These are phyloP conservation scores for Nicator chloris DNA, from an alignment of 2,113 vertebrate genomes.

Conservation along the genomic window DNA sequence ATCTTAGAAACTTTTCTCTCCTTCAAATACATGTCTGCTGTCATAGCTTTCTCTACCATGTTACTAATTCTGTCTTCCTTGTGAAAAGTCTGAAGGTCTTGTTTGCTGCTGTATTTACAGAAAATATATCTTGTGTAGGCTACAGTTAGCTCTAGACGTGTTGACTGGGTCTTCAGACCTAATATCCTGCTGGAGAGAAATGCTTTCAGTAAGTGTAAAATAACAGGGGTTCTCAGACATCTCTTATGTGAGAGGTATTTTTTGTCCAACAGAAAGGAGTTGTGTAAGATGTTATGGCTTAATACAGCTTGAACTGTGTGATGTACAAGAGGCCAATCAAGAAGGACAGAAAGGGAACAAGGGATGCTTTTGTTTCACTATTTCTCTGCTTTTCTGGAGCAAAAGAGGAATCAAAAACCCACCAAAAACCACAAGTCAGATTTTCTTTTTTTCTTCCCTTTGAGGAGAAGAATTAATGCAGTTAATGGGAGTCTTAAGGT, in stretches of 20 bases:
- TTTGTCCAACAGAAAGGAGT: not conserved
- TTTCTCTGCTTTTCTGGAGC: not conserved
- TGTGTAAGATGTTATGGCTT: not conserved
- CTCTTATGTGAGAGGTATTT: not conserved
- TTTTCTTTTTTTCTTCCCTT: not conserved
- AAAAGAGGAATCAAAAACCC: not conserved
- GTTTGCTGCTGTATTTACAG: not conserved
- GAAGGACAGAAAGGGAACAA: not conserved
- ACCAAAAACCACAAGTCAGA: not conserved
- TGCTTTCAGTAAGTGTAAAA: not conserved
- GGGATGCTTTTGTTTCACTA: not conserved
- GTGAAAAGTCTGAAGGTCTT: not conserved
- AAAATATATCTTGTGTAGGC: not conserved
- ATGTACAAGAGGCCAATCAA: not conserved
- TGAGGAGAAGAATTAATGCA: not conserved
- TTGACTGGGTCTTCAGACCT: not conserved
- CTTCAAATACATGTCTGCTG: not conserved
- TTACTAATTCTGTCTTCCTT: not conserved
- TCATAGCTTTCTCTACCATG: not conserved
- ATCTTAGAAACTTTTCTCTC: not conserved
- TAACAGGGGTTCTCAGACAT: not conserved
- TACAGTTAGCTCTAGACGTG: not conserved
- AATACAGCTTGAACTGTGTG: not conserved
- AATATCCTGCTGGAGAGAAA: not conserved
- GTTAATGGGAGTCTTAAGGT: not conserved